Evolutionary conservation across 1,140 invertebrate species (phyloP).

Genomic region (Temnothorax longispinosus): DNA sequence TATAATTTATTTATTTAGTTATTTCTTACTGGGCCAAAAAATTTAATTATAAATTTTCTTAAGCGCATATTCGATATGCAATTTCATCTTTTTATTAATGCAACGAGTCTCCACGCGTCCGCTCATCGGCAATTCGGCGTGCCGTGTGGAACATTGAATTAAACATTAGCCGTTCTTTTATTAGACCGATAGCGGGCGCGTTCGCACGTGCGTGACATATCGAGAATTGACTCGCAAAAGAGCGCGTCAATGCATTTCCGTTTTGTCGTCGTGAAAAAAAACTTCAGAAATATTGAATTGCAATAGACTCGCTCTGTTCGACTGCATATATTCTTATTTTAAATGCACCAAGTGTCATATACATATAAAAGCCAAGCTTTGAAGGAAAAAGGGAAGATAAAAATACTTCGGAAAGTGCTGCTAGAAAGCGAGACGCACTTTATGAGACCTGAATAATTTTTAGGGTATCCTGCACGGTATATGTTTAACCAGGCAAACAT

Average conservation of each 20-base stretch:
- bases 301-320: neutral
- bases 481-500: neutral
- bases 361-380: neutral
- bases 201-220: neutral
- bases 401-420: neutral
- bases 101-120: neutral
- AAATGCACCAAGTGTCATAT: neutral
- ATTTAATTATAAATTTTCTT: neutral
- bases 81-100: conserved; percentile 2
- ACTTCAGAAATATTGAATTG: neutral
- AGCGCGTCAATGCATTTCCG: neutral
- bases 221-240: neutral
- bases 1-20: neutral
- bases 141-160: conserved; percentile 26
- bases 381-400: neutral
- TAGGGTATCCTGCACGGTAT: neutral
- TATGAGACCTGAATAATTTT: neutral
- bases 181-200: neutral
- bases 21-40: neutral
- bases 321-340: neutral
- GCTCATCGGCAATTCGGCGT: conserved; percentile 10
- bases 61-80: neutral
- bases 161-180: conserved; percentile 46
- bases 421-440: neutral
- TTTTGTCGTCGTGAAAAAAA: neutral